Percentiles rank a stretch among this genome's conserved stretches.
These are phyloP conservation scores for Electrona antarctica DNA, from an alignment of 2,113 vertebrate species.

Conservation along the genomic window DNA sequence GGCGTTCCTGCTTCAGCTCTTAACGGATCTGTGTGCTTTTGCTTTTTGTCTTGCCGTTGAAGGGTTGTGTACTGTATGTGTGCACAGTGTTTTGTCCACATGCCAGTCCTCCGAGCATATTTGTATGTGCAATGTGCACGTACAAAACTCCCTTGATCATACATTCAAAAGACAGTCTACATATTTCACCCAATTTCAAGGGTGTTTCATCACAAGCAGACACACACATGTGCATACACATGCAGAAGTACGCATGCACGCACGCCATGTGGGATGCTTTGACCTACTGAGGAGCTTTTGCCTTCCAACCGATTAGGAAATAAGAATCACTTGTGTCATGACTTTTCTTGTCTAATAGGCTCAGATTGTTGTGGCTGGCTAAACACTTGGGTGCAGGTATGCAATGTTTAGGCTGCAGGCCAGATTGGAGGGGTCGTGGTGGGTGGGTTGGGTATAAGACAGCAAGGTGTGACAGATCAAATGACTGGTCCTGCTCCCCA, in stretches of 20 bases:
- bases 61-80: slow-evolving; percentile 4
- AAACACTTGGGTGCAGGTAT: slow-evolving; percentile 38
- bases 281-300: slow-evolving; percentile 15
- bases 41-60: not conserved
- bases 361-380: slow-evolving; percentile 27
- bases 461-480: slow-evolving; percentile 50
- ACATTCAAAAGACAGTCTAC: slow-evolving; percentile 59
- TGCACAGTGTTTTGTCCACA: slow-evolving; percentile 22
- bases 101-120: slow-evolving; percentile 36
- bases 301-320: slow-evolving; percentile 63
- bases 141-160: slow-evolving; percentile 61
- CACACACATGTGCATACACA: slow-evolving; percentile 21
- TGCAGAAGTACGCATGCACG: not conserved
- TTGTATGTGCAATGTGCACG: slow-evolving; percentile 51
- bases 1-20: not conserved
- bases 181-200: slow-evolving; percentile 68
- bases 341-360: slow-evolving; percentile 58
- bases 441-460: not conserved
- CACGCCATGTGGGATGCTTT: not conserved
- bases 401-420: slow-evolving; percentile 43
- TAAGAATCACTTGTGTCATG: slow-evolving; percentile 57
- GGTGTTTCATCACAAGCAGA: slow-evolving; percentile 65
- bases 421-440: not conserved
- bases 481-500: slow-evolving; percentile 39
- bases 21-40: slow-evolving; percentile 20